Percentiles rank a stretch among this genome's conserved stretches.
Evolutionary conservation across 2,888 invertebrate species (phyloP).

Genomic region (Mythimna pallens): DNA sequence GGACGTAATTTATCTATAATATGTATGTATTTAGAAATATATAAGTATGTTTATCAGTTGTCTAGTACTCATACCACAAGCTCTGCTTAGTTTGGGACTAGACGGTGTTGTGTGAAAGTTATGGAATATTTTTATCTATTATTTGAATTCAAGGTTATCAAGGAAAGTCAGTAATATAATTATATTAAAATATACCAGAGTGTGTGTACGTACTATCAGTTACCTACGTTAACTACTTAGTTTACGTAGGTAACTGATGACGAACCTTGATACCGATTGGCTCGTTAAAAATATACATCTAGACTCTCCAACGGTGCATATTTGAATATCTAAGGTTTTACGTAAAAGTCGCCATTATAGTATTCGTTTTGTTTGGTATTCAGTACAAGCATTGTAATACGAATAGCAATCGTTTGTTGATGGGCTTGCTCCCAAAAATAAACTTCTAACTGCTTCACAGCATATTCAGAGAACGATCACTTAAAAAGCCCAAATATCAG

Average conservation of each 20-base stretch:
- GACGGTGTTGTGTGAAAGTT: too few relatives aligned
- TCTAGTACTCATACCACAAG: too few relatives aligned
- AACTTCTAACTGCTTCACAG: conserved; percentile 17
- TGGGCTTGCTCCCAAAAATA: conserved; percentile 21
- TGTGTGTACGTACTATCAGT: too few relatives aligned
- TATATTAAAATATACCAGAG: too few relatives aligned
- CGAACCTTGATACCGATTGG: conserved; percentile 22
- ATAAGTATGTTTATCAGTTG: too few relatives aligned
- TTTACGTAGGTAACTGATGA: background rate
- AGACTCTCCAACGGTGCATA: conserved; percentile 21
- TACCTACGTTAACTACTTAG: too few relatives aligned
- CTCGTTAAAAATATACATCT: conserved; percentile 11
- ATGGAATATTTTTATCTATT: too few relatives aligned
- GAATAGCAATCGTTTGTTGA: conserved; percentile 33
- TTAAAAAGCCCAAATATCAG: background rate
- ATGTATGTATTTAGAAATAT: too few relatives aligned
- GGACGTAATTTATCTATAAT: too few relatives aligned
- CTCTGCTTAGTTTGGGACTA: too few relatives aligned
- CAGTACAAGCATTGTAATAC: conserved; percentile 29
- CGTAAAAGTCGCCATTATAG: conserved; percentile 40
- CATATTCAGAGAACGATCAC: background rate
- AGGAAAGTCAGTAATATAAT: background rate
- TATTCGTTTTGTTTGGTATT: conserved; percentile 29
- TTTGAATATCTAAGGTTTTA: conserved; percentile 39
- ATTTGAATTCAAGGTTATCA: background rate